A percentile compares a stretch with the other conserved stretches of the same genome.
These are phyloP conservation scores for Lycaon pictus DNA, from an alignment of 2,113 vertebrate genomes.

Conservation along the genomic window DNA sequence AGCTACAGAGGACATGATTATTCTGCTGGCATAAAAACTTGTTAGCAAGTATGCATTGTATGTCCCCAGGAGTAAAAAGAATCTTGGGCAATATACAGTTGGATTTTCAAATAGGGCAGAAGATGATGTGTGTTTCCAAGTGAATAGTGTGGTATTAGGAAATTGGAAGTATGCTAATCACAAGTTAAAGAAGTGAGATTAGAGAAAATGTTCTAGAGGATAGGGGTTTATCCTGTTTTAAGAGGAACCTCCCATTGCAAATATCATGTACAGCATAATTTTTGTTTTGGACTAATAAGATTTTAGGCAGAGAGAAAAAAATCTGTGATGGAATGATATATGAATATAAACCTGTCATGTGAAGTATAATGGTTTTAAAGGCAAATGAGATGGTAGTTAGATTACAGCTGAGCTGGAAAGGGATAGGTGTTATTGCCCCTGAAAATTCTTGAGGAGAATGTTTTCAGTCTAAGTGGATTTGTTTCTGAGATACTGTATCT, in stretches of 20 bases:
- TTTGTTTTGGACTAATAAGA: background rate
- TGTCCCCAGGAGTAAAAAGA: background rate
- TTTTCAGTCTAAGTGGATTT: slow-evolving; percentile 49
- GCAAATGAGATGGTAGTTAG: background rate
- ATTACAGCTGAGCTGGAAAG: background rate
- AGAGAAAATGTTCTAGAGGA: background rate
- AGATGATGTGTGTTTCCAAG: background rate
- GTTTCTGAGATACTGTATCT: slow-evolving; percentile 70
- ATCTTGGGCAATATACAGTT: background rate
- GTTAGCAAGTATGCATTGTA: background rate
- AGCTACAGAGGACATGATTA: background rate
- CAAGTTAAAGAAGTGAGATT: background rate
- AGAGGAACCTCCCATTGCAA: background rate
- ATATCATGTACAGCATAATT: background rate
- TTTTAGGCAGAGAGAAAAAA: background rate
- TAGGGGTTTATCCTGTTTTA: background rate
- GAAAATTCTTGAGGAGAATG: slow-evolving; percentile 44
- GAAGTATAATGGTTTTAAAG: background rate
- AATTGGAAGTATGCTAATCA: background rate
- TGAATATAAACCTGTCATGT: background rate
- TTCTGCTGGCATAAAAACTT: background rate
- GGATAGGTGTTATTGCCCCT: background rate
- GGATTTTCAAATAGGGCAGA: background rate
- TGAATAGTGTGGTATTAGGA: background rate
- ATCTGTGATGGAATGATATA: background rate